Base-by-base conservation (phyloP, 2,888 invertebrate species). In the Pristionchus entomophagus region DNA sequence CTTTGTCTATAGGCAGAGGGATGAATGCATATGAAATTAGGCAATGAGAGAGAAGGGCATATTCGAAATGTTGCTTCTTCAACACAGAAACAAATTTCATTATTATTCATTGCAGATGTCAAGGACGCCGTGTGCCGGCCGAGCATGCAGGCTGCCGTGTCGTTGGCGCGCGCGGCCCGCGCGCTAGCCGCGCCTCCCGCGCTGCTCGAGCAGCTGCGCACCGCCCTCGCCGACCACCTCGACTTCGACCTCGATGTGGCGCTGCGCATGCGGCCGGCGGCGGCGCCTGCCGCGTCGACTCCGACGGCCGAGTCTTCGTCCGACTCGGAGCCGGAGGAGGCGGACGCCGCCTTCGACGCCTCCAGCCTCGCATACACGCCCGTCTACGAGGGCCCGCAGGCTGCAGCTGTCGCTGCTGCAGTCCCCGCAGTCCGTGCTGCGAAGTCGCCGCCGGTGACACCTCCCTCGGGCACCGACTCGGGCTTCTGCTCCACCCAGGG, bases 401-500 rank as follows among this genome's bases (percentile, higher is more conserved):
- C 45, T 77, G 45, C 77, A n/a, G 77, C 77, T n/a, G 77, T 2
- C 5, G 45, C 45, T 22, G 77, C 12, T 2, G 45, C 45, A 35
- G 45, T 22, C n/a, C n/a, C 59, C 22, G 65, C 49, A 17, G 78
- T 35, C 26, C 62, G 62, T 29, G 62, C 45, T 14, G 5, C 80
- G 56, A 82, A 82, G 62, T 59, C 59, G 22, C 82, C 82, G 59
- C 82, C 82, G 59, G 8, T 19, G n/a, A 82, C 82, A 22, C 82
- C 82, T 14, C 59, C 82, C 41, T 56, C 59, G 19, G 82, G 82
- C 41, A 26, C 26, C 17, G 82, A 82, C 82, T 82, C 82, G 8
- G 82, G 82, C 14, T 82, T 82, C 82, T 82, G n/a, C 22, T 82
- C 82, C 14, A 22, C 82, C 41, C 82, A 82, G 59, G 82, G 59